These are phyloP conservation scores for Heliocidaris erythrogramma DNA, from an alignment of 35 echinoderm and acorn worm species.

Conservation along the genomic window DNA sequence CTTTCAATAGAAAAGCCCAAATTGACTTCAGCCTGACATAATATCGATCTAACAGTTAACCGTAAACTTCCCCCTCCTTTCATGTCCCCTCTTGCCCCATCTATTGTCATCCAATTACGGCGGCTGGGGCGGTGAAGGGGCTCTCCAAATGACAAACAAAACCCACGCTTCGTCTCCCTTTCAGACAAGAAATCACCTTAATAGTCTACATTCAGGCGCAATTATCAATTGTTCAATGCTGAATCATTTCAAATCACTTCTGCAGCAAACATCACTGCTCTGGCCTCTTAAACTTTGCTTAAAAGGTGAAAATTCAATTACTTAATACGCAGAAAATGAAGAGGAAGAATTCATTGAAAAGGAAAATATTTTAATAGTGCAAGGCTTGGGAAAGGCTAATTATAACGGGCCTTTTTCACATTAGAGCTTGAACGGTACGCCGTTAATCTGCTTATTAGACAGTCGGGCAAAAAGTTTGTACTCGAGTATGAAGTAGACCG, in stretches of 20 bases:
- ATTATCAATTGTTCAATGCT: not conserved
- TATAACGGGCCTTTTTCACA: not conserved
- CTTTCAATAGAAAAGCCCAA: not conserved
- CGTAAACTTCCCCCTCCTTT: not conserved
- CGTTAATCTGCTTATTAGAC: conserved; percentile 38
- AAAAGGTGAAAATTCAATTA: too few relatives aligned
- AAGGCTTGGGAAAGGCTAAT: not conserved
- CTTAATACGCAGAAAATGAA: too few relatives aligned
- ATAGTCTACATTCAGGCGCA: not conserved
- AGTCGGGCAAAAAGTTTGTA: not conserved
- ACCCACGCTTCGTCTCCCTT: not conserved
- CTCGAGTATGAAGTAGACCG: conserved; percentile 18
- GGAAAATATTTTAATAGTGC: not conserved
- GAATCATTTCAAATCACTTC: too few relatives aligned
- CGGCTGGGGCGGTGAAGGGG: not conserved
- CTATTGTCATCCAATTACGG: not conserved
- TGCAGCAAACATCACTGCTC: too few relatives aligned
- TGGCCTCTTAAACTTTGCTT: too few relatives aligned
- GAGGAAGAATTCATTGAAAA: too few relatives aligned
- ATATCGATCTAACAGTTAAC: not conserved
- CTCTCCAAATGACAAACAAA: not conserved
- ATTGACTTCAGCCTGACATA: not conserved
- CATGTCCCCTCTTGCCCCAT: not conserved
- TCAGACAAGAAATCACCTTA: not conserved
- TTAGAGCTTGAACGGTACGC: not conserved